Base-by-base conservation (phyloP, 1,140 invertebrate genomes). In the Drosophila sturtevanti region DNA sequence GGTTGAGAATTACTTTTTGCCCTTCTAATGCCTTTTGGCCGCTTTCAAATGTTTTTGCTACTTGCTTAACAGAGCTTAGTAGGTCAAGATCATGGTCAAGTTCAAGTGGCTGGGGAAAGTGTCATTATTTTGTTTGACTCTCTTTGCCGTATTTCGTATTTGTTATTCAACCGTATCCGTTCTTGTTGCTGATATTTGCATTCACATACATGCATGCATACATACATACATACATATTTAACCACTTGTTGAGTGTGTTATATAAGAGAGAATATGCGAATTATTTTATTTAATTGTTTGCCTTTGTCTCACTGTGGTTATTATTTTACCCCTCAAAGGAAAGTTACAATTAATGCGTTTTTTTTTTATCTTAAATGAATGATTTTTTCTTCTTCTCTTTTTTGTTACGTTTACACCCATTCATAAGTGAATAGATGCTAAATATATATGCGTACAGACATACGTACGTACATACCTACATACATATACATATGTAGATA, bases 61-160 rank as follows among this genome's bases (percentile, higher is more conserved):
- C 59, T 68, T 74, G 27, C 52, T 31, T 67, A 68, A 56, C 68
- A 61, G 21, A 55, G 38, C 62, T 52, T 59, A 38, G 52, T 16
- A 44, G 77, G 69, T 87, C 84, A 89, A 87, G 79, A 80, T 87
- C 80, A 89, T 73, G 84, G 84, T 67, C 80, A 77, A 79, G 35
- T 63, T 35, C 4, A 58, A 54, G 35, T 68, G 60, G n/a, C 11
- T 7, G 4, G 38, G 56, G 59, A 56, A 54, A 60, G 60, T 65
- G 63, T 61, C 35, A 44, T 56, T 56, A 60, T 73, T 69, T 21
- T 31, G 67, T 72, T 72, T 66, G 11, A 24, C 11, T 37, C 51
- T 63, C 31, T 63, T 54, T n/a, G n/a, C n/a, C n/a, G 34, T 63
- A 22, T 56, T 37, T 21, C 18, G 22, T 27, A 38, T 60, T 64